Conservation (phyloP, 2,888 invertebrate genomes). For the Drosophila acutilabella region DNA sequence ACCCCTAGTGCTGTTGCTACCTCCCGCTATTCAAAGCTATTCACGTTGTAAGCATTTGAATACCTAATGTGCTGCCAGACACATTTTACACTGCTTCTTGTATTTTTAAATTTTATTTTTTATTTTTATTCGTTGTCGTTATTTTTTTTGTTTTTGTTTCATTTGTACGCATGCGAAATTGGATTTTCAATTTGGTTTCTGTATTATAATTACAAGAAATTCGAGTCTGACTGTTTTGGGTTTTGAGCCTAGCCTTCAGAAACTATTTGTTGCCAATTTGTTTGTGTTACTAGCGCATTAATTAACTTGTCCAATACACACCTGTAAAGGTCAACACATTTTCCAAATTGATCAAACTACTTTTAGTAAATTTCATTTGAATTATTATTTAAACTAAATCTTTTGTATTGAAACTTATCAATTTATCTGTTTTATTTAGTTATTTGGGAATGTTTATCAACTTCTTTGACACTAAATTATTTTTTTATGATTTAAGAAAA, state of each 20-base stretch:
- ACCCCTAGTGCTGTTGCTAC: background rate
- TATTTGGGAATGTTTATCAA: too few relatives aligned
- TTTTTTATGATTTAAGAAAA: too few relatives aligned
- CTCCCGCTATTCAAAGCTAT: constrained; percentile 45
- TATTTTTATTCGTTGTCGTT: constrained; percentile 8
- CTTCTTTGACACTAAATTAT: too few relatives aligned
- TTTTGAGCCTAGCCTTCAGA: constrained; percentile 36
- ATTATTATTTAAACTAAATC: background rate
- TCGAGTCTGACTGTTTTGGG: constrained; percentile 19
- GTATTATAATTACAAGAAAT: constrained; percentile 57
- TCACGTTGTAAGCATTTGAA: constrained; percentile 74
- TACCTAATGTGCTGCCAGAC: constrained; percentile 59
- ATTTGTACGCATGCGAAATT: constrained; percentile 66
- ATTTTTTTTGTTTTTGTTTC: constrained; percentile 11
- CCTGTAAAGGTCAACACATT: constrained; percentile 10
- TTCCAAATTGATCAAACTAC: background rate
- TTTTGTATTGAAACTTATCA: too few relatives aligned
- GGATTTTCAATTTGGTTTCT: constrained; percentile 61
- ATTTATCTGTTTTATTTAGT: too few relatives aligned
- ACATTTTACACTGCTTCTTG: constrained; percentile 42
- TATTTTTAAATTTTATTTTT: constrained; percentile 6
- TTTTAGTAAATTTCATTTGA: background rate
- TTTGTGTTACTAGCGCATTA: constrained; percentile 51
- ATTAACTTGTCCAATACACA: constrained; percentile 28
- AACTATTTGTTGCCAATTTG: constrained; percentile 29